Evolutionary conservation across 2,888 invertebrate species (phyloP).

Genomic region (Calliphora vomitoria): DNA sequence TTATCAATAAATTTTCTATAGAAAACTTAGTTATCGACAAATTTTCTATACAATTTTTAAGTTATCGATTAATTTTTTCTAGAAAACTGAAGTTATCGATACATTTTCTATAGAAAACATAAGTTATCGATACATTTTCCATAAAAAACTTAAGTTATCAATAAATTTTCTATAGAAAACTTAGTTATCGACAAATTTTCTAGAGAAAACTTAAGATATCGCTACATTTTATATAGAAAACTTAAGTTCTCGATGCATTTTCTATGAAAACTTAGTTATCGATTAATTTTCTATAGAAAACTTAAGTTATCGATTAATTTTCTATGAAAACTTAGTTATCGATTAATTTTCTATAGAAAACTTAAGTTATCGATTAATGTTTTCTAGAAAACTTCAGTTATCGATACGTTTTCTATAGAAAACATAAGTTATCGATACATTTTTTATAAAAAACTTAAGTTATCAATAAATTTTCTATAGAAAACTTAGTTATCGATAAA

Average conservation of each 20-base stretch:
- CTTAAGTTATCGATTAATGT: neutral
- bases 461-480: neutral
- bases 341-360: neutral
- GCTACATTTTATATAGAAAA: too few species aligned
- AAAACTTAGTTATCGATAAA: neutral
- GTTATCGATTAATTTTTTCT: neutral
- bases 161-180: too few species aligned
- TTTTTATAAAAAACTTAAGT: neutral
- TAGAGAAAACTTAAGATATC: neutral
- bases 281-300: neutral
- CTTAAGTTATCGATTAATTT: neutral
- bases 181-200: neutral
- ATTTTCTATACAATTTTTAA: too few species aligned
- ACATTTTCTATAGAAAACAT: neutral
- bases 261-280: neutral
- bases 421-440: neutral
- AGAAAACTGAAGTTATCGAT: neutral
- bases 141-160: too few species aligned
- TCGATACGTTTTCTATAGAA: neutral
- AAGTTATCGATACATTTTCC: too few species aligned
- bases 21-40: too few species aligned
- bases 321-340: neutral
- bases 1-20: neutral
- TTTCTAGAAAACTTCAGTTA: neutral
- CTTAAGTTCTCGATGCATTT: too few species aligned